Conservation (phyloP, 30 jellyfish, hydroid and myxozoan genomes). For the Cassiopea xamachana region DNA sequence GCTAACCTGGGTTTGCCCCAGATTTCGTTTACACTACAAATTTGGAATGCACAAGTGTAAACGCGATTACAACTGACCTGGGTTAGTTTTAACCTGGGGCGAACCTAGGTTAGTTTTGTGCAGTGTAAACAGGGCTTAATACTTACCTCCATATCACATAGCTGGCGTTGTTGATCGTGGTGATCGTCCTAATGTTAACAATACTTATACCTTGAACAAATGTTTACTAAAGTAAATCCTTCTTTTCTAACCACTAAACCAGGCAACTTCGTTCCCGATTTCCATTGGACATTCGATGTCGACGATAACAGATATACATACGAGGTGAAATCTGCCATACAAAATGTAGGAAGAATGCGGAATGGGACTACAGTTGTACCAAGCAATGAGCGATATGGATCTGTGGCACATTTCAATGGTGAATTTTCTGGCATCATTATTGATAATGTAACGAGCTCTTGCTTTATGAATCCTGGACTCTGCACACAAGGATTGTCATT, state of each 20-base stretch:
- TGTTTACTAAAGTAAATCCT: too few relatives aligned
- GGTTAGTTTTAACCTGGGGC: too few relatives aligned
- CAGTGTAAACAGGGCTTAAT: too few relatives aligned
- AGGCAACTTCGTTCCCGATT: constrained; percentile 40
- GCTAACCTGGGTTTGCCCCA: too few relatives aligned
- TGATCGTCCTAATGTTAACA: too few relatives aligned
- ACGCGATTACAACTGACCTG: too few relatives aligned
- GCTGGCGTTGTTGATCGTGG: too few relatives aligned
- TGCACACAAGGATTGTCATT: constrained; percentile 41
- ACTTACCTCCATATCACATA: too few relatives aligned
- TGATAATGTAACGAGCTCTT: constrained; percentile 54
- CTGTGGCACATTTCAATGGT: constrained; percentile 46
- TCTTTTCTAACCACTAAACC: neutral
- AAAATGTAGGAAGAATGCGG: constrained; percentile 28
- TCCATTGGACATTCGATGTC: constrained; percentile 61
- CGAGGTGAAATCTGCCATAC: constrained; percentile 32
- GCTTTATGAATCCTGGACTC: constrained; percentile 32
- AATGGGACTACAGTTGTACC: constrained; percentile 23
- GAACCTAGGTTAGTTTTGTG: too few relatives aligned
- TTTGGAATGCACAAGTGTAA: too few relatives aligned
- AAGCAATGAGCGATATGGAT: constrained; percentile 30
- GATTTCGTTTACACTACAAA: too few relatives aligned
- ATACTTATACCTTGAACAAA: too few relatives aligned
- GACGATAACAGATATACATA: constrained; percentile 2
- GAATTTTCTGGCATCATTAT: constrained; percentile 37